Evolutionary conservation across 2,797 vertebrate species (phyloP), one percentile per base, ranked within the genome.

Genomic region (Sphenodon punctatus): DNA sequence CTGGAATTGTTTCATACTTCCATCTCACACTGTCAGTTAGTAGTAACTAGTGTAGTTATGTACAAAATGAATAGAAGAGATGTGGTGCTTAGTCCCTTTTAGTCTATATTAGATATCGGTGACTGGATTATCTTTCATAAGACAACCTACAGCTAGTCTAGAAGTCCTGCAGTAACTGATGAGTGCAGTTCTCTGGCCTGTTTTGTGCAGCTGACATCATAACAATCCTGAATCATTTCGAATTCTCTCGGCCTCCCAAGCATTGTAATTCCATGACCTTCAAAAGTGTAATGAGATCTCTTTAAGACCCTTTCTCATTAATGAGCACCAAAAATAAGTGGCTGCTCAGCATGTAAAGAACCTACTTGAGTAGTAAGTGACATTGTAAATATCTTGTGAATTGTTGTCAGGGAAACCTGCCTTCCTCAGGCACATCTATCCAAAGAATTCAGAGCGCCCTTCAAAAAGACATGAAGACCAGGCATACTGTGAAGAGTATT

Each of bases 1-100:
- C 79, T 83, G 73, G n/a, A 86, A 72, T 56, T 89, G 85, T 90
- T 88, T 86, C 67, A 76, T 65, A 67, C 87, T 75, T 71, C 76
- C 88, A 84, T 83, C 74, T 76, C 86, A 66, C 76, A 63, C 88
- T 85, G 11, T 64, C 86, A 88, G 83, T 90, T 77, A 80, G 80
- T 85, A 78, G 67, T 75, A 68, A 23, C 63, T 66, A 60, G 61
- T 84, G 68, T 66, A 66, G 67, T 10, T 73, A 72, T 71, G 32
- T 5, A 34, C 69, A 7, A 39, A 46, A 75, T 84, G 80, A 80
- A 58, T 81, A 69, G 68, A 83, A 46, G 41, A 65, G 77, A 80
- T 89, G 58, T 71, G 78, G 67, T 78, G 38, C 67, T 48, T 88
- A 56, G 49, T 78, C 20, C 45, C 64, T 13, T 75, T 77, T 67